Percentiles rank a stretch among this genome's conserved stretches.
phyloP scores from a whole-genome alignment of 2,797 vertebrate species.

The Enteromius radiatus region DNA sequence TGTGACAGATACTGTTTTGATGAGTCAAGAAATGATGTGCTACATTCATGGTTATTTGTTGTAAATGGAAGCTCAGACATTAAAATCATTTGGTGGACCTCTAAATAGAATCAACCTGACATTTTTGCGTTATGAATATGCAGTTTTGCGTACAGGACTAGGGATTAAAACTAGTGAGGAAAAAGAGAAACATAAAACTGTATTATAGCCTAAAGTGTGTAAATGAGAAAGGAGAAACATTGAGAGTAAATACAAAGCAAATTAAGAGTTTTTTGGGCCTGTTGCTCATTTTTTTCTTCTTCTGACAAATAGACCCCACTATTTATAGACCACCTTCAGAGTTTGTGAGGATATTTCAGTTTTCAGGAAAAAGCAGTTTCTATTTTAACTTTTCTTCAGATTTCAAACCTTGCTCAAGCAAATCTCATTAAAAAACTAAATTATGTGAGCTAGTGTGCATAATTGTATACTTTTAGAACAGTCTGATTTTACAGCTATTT shows the following conservation, averaged over 20 bases:
- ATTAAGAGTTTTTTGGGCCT: not conserved
- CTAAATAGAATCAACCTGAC: not conserved
- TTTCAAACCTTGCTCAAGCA: not conserved
- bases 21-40: not conserved
- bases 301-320: not conserved
- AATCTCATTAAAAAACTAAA: not conserved
- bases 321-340: not conserved
- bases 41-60: not conserved
- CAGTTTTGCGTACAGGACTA: not conserved
- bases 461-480: not conserved
- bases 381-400: not conserved
- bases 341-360: not conserved
- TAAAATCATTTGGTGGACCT: not conserved
- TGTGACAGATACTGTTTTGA: conserved; percentile 5
- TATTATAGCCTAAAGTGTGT: not conserved
- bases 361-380: not conserved
- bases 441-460: not conserved
- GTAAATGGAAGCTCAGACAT: not conserved
- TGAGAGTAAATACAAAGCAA: not conserved
- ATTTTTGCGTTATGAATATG: not conserved
- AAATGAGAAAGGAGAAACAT: not conserved
- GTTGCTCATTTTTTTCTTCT: not conserved
- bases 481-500: not conserved
- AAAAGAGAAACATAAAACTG: not conserved
- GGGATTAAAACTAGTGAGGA: not conserved